Percentiles rank a stretch among this genome's conserved stretches.
These are phyloP conservation scores for Hirtodrosophila alboralis DNA, from an alignment of 2,888 invertebrate species.

Conservation along the genomic window DNA sequence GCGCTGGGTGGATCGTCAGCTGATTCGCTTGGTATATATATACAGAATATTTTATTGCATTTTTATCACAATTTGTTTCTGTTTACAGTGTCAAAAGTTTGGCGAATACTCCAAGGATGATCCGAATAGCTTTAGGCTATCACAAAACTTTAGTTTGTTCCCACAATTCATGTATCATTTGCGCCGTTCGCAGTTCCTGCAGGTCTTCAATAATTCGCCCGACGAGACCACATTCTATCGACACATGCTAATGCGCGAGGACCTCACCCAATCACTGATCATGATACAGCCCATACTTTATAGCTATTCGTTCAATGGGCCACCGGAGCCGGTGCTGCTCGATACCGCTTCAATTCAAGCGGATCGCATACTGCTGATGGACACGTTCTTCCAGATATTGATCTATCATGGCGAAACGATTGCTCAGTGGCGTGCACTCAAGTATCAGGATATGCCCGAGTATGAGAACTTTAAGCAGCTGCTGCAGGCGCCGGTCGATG, in stretches of 20 bases:
- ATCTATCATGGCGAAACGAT: constrained; percentile 99
- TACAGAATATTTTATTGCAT: neutral
- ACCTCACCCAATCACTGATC: constrained; percentile 97
- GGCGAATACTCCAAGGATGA: constrained; percentile 99
- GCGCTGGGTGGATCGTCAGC: constrained; percentile 99
- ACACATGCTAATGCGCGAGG: constrained; percentile 98
- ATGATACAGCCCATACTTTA: constrained; percentile 99
- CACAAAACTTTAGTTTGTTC: constrained; percentile 98
- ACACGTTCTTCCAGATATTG: constrained; percentile 99
- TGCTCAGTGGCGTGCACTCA: constrained; percentile 97
- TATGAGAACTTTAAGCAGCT: constrained; percentile 99
- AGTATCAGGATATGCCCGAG: constrained; percentile 98
- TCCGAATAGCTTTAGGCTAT: constrained; percentile 96
- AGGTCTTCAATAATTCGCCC: constrained; percentile 99
- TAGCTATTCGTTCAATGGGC: constrained; percentile 98
- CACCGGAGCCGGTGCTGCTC: constrained; percentile 97
- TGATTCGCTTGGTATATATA: constrained; percentile 93
- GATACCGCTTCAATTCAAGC: constrained; percentile 99
- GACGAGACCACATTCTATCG: constrained; percentile 99
- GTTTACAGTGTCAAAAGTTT: constrained; percentile 96
- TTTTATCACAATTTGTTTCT: neutral
- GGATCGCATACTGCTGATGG: constrained; percentile 98
- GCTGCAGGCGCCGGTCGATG: constrained; percentile 95
- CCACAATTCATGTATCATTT: constrained; percentile 99
- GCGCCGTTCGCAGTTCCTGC: constrained; percentile 98